Conservation (phyloP, 1,140 invertebrate genomes). For the Ips typographus region DNA sequence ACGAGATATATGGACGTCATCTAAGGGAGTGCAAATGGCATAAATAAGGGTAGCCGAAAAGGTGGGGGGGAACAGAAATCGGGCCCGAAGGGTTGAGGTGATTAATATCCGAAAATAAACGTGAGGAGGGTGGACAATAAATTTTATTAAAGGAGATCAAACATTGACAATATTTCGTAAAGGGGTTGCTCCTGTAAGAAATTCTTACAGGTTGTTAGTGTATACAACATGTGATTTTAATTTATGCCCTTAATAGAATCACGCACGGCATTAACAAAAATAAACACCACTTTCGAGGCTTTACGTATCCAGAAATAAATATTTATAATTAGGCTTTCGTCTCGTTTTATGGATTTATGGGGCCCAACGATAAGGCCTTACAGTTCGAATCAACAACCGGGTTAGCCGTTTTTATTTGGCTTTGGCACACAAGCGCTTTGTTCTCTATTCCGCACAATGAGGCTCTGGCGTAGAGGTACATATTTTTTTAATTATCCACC, state of each 20-base stretch:
- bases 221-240: conserved; percentile 7
- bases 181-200: too few relatives aligned
- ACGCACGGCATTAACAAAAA: conserved; percentile 8
- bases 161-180: conserved; percentile 14
- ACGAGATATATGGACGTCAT: conserved; percentile 37
- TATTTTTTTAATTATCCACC: background rate
- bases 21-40: conserved; percentile 27
- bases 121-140: conserved; percentile 36
- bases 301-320: conserved; percentile 17
- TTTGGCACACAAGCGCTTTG: conserved; percentile 1
- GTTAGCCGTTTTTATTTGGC: background rate
- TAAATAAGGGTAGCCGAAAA: conserved; percentile 25
- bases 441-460: background rate
- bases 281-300: conserved; percentile 2
- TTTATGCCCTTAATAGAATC: conserved; percentile 11
- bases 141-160: conserved; percentile 32
- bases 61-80: conserved; percentile 19
- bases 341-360: conserved; percentile 19
- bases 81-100: conserved; percentile 30
- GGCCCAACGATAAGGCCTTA: background rate
- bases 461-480: too few relatives aligned
- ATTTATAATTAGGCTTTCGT: conserved; percentile 23
- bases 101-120: conserved; percentile 38
- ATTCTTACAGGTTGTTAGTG: background rate
- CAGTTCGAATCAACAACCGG: background rate